Evolutionary conservation across 2,797 vertebrate species (phyloP), one percentile per base, ranked within the genome.

Genomic region (Clarias platycephalus): DNA sequence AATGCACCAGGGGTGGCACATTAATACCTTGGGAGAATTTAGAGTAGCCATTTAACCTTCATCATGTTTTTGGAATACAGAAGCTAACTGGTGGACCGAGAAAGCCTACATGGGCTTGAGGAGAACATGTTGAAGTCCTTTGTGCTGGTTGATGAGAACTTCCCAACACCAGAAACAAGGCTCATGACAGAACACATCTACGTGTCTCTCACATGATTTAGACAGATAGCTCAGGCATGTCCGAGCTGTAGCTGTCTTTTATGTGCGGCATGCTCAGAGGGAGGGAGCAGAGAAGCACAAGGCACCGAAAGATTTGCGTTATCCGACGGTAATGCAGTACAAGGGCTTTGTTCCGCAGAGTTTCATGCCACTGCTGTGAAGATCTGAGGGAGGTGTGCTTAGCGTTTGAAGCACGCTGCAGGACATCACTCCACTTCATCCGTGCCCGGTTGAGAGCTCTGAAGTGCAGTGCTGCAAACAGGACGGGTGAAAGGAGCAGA

Each of bases 311-410:
- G 70, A 67, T 79, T 85, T 63, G 53, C 55, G 40, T 44, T 49
- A 77, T 57, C 68, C 81, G 84, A 82, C 44, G 57, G 49, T 66
- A 53, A 80, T 79, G 81, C 26, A 58, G 75, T 66, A 31, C 58
- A 13, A 49, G 28, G 53, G 26, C 79, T 80, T 83, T 81, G 80
- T 82, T 75, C 55, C 76, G 49, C 62, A 64, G 44, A 70, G 78
- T 37, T 82, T 53, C 12, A 68, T 18, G 58, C 64, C 16, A 70
- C n/a, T 49, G 72, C 78, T 64, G 40, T 71, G 81, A 37, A 66
- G 86, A 82, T 84, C 49, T 75, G 66, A 87, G 74, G 60, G 80
- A 57, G 40, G 55, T 20, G 70, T 60, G 77, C 71, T 60, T 22
- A 57, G 63, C 1, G 67, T 79, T 86, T 82, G 44, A 70, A 80